These are phyloP conservation scores for Sinopyrophorus schimmeli DNA, from an alignment of 2,888 invertebrate species.

Conservation along the genomic window DNA sequence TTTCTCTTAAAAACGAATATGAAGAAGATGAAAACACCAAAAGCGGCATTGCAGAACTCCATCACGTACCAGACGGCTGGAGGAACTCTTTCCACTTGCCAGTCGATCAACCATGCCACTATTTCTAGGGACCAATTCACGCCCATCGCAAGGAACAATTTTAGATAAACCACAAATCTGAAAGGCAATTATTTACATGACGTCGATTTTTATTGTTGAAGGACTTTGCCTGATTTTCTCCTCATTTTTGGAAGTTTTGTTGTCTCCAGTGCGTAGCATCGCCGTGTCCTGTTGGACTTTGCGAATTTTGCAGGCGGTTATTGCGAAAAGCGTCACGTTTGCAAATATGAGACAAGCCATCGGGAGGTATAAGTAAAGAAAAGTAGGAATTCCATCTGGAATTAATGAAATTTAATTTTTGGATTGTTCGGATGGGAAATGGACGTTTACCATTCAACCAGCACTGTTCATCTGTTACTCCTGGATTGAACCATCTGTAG, in stretches of 20 bases:
- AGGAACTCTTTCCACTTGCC: conserved; percentile 47
- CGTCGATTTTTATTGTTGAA: too few relatives aligned
- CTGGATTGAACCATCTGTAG: conserved; percentile 60
- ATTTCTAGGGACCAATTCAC: conserved; percentile 83
- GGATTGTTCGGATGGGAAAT: too few relatives aligned
- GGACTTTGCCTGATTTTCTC: too few relatives aligned
- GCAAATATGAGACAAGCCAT: conserved; percentile 65
- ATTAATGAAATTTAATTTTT: too few relatives aligned
- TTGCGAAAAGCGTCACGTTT: conserved; percentile 68
- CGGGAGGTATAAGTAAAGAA: conserved; percentile 72
- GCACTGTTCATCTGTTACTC: conserved; percentile 60
- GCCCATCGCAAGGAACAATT: conserved; percentile 84
- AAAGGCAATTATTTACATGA: too few relatives aligned
- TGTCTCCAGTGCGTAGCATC: conserved; percentile 6
- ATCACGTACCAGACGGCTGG: conserved; percentile 63
- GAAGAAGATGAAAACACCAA: conserved; percentile 71
- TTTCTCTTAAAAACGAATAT: conserved; percentile 75
- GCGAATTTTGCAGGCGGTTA: conserved; percentile 69
- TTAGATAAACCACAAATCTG: conserved; percentile 79
- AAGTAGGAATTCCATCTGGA: conserved; percentile 60
- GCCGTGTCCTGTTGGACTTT: conserved; percentile 69
- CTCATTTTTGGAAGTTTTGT: too few relatives aligned
- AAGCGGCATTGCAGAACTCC: conserved; percentile 69
- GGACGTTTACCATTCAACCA: conserved; percentile 66
- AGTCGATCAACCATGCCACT: conserved; percentile 66